phyloP scores from a whole-genome alignment of 2,797 vertebrate genomes.

The Parambassis ranga region DNA sequence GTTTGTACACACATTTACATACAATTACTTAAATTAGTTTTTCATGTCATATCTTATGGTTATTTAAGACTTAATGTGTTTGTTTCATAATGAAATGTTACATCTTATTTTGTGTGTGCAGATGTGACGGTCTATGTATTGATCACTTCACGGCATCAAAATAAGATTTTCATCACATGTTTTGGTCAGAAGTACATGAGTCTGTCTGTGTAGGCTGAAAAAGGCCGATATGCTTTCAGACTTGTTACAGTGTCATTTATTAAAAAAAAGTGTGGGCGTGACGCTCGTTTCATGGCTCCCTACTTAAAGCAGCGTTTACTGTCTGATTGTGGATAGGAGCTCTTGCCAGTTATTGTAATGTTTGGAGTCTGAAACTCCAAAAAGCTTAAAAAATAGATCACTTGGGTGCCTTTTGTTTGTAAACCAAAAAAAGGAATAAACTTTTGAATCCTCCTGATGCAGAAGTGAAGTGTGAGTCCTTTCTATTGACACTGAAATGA shows the following conservation, averaged over 20 bases:
- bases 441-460: constrained; percentile 31
- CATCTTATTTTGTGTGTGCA: too few species aligned
- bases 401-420: constrained; percentile 94
- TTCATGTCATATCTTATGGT: too few species aligned
- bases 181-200: neutral
- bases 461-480: constrained; percentile 3
- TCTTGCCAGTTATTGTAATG: constrained; percentile 68
- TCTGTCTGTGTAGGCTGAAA: neutral
- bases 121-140: too few species aligned
- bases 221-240: neutral
- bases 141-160: too few species aligned
- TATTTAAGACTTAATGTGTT: too few species aligned
- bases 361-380: constrained; percentile 37
- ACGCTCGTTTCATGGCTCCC: neutral
- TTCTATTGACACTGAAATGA: neutral
- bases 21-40: too few species aligned
- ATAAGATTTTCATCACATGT: too few species aligned
- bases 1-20: too few species aligned
- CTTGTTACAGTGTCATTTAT: neutral
- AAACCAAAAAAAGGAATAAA: constrained; percentile 86
- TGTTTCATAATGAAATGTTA: too few species aligned
- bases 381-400: constrained; percentile 52
- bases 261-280: neutral
- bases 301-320: constrained; percentile 2
- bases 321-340: neutral